Conservation (phyloP, 2,888 invertebrate genomes). For the Eilema caniola region DNA sequence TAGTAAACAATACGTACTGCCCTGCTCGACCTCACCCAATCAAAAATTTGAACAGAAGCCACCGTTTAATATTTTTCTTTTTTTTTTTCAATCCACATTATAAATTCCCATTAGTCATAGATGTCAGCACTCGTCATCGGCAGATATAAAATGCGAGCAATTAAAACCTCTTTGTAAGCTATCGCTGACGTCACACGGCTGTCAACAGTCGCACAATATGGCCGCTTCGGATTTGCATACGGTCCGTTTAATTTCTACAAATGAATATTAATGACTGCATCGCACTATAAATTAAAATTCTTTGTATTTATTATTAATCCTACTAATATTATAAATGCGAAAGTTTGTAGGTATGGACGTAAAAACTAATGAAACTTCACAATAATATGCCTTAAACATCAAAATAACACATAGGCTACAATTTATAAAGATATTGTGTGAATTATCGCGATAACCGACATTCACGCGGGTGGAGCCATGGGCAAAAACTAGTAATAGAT, state of each 20-base stretch:
- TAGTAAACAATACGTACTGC: no score
- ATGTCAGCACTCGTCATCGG: conserved; percentile 47
- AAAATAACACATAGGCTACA: no score
- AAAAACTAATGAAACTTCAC: no score
- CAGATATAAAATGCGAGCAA: conserved; percentile 49
- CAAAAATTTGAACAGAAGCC: no score
- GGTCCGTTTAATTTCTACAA: conserved; percentile 30
- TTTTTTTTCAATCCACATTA: conserved; percentile 28
- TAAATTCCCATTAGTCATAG: conserved; percentile 53
- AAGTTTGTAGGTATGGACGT: no score
- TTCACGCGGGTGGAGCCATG: no score
- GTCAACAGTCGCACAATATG: conserved; percentile 51
- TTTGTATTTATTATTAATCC: neutral
- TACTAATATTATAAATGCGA: neutral
- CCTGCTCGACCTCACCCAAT: neutral
- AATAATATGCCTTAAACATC: no score
- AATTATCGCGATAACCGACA: no score
- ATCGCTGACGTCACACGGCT: conserved; percentile 55
- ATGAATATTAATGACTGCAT: conserved; percentile 21
- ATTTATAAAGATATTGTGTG: no score
- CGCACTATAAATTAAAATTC: neutral
- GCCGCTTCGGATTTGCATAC: conserved; percentile 42
- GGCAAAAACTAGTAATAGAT: no score
- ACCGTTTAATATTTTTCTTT: no score
- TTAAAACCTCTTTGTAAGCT: conserved; percentile 59